These are phyloP conservation scores for Malthinus flaveolus DNA, from an alignment of 2,888 invertebrate genomes.

Conservation along the genomic window DNA sequence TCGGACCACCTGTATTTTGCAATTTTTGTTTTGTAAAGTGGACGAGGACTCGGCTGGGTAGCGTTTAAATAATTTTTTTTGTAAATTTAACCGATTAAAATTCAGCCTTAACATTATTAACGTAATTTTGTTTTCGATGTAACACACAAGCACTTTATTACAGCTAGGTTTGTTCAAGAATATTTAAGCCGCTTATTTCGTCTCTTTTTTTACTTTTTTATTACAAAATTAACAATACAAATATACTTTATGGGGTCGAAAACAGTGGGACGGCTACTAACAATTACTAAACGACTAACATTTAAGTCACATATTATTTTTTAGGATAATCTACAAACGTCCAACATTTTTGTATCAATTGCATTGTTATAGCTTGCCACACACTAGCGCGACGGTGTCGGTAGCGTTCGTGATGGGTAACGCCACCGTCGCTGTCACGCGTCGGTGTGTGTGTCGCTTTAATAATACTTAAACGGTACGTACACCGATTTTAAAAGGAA, in stretches of 20 bases:
- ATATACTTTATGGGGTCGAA: conserved; percentile 14
- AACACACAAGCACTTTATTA: conserved; percentile 25
- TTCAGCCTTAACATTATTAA: conserved; percentile 2
- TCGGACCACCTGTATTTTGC: too few relatives aligned
- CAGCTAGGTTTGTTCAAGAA: conserved; percentile 15
- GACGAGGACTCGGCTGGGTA: too few relatives aligned
- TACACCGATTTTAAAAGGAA: not conserved
- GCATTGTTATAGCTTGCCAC: too few relatives aligned
- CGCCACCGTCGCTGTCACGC: too few relatives aligned
- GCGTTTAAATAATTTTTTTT: too few relatives aligned
- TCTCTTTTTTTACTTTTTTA: conserved; percentile 9
- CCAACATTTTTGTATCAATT: conserved; percentile 29
- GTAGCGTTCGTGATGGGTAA: too few relatives aligned
- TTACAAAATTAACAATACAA: conserved; percentile 24
- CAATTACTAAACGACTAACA: conserved; percentile 35
- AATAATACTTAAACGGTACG: conserved; percentile 20
- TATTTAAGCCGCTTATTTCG: conserved; percentile 19
- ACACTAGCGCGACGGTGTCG: too few relatives aligned
- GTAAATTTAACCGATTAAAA: not conserved
- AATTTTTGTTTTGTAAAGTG: too few relatives aligned
- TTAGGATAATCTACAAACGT: conserved; percentile 27
- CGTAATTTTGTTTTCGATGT: conserved; percentile 23
- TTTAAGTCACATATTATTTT: conserved; percentile 23
- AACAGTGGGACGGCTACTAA: conserved; percentile 36
- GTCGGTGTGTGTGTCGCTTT: too few relatives aligned